phyloP scores from a whole-genome alignment of 2,888 invertebrate genomes.

The Neoitamus cyanurus region DNA sequence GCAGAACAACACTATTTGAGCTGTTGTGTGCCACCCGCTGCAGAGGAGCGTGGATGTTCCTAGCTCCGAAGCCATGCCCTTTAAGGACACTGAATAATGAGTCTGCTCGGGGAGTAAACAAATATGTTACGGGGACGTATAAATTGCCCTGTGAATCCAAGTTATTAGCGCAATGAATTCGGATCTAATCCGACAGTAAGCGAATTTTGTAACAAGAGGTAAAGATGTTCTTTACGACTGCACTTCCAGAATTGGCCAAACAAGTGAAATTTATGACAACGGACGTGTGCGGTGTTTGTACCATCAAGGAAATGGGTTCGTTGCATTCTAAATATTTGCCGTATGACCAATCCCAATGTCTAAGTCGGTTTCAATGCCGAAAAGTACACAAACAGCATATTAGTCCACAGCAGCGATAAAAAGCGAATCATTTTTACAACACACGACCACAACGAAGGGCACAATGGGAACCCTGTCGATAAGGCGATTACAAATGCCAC shows the following conservation, averaged over 20 bases:
- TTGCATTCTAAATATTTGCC: neutral
- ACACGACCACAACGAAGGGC: neutral
- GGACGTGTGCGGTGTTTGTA: neutral
- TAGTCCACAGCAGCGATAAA: neutral
- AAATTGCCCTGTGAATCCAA: constrained; percentile 7
- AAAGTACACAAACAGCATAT: neutral
- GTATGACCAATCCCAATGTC: neutral
- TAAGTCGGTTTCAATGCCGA: neutral
- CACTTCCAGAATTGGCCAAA: neutral
- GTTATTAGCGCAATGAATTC: constrained; percentile 22
- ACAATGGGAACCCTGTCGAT: neutral
- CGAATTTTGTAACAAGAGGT: neutral
- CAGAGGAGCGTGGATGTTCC: neutral
- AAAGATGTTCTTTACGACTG: neutral
- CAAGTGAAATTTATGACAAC: neutral
- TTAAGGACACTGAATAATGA: neutral
- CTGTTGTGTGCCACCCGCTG: neutral
- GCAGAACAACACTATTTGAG: neutral
- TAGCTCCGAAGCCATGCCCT: neutral
- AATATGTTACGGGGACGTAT: neutral
- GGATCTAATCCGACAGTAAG: constrained; percentile 15
- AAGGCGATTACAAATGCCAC: constrained; percentile 5
- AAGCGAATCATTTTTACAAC: neutral
- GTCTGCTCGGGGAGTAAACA: neutral
- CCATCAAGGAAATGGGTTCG: neutral